Conservation (phyloP, 2,797 vertebrate species). For the Cirrhinus mrigala region DNA sequence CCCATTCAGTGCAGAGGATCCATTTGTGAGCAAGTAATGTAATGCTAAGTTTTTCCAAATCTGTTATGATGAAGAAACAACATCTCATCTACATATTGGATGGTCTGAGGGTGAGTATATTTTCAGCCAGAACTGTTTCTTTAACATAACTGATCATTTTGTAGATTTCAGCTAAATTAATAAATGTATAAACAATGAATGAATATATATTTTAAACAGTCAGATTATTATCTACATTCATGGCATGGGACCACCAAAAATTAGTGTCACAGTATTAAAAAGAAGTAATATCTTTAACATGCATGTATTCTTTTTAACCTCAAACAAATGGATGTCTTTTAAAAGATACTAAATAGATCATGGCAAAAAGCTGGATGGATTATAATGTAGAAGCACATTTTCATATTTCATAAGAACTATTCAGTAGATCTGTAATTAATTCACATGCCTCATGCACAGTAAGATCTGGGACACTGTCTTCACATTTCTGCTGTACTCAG, state of each 20-base stretch:
- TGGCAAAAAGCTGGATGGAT: not conserved
- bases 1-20: too few relatives aligned
- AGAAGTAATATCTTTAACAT: not conserved
- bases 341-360: not conserved
- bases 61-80: too few relatives aligned
- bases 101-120: too few relatives aligned
- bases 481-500: slow-evolving; percentile 8
- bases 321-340: not conserved
- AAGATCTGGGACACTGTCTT: slow-evolving; percentile 9
- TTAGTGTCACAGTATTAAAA: too few relatives aligned
- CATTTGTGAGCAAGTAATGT: too few relatives aligned
- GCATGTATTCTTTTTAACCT: not conserved
- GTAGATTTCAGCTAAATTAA: not conserved
- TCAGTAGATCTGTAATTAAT: slow-evolving; percentile 20
- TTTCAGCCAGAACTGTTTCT: too few relatives aligned
- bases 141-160: not conserved
- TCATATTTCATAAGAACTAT: slow-evolving; percentile 21
- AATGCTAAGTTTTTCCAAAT: too few relatives aligned
- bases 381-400: slow-evolving; percentile 3
- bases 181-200: not conserved
- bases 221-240: too few relatives aligned
- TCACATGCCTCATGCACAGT: not conserved
- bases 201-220: too few relatives aligned
- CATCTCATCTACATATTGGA: too few relatives aligned
- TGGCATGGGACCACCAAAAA: too few relatives aligned